Base-by-base conservation (phyloP, 2,797 vertebrate species). In the Hemitrygon akajei region DNA sequence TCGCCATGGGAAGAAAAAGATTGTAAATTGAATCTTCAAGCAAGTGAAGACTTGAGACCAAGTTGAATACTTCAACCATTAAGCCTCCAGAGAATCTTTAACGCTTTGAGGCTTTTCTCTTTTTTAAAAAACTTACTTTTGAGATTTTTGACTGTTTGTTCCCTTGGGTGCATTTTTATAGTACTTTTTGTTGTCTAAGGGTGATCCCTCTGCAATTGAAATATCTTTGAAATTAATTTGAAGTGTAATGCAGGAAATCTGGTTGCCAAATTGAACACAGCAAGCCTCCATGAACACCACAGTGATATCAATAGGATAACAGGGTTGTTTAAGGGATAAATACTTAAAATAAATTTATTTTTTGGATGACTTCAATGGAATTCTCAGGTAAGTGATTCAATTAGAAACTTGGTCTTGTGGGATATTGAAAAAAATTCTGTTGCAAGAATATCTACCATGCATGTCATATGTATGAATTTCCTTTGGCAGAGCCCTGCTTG, bases 401-500 rank as follows among this genome's bases (percentile, higher is more conserved):
- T 2, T 12, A 7, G 60, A 34, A 34, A 7, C n/a, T 37, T 63
- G 30, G n/a, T 89, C n/a, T 69, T 34, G n/a, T 22, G 81, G 25
- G 12, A 56, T n/a, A 76, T 75, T 11, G 20, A 76, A 93, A 93
- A 76, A 3, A n/a, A 18, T 58, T 76, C 47, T 56, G 71, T 40
- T 76, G 14, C 2, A 7, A 56, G 22, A 76, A 47, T 20, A 25
- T 94, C 20, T 82, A 81, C 79, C 91, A 14, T 34, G 58, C 14
- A 63, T 66, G 66, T 56, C 71, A 93, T 37, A 93, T 63, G 69
- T 93, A 84, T 86, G 56, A 56, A 94, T 94, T 94, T 95, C 95
- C 95, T 95, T 95, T 94, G 0, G 1, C 0, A 94, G 95, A 95
- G 95, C 95, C 95, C 94, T 94, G 69, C 77, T 6, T 0, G 94